Percentiles rank a stretch among this genome's conserved stretches.
phyloP scores from a whole-genome alignment of 92 coral and sea anemone genomes.

The Actinostola sp. region DNA sequence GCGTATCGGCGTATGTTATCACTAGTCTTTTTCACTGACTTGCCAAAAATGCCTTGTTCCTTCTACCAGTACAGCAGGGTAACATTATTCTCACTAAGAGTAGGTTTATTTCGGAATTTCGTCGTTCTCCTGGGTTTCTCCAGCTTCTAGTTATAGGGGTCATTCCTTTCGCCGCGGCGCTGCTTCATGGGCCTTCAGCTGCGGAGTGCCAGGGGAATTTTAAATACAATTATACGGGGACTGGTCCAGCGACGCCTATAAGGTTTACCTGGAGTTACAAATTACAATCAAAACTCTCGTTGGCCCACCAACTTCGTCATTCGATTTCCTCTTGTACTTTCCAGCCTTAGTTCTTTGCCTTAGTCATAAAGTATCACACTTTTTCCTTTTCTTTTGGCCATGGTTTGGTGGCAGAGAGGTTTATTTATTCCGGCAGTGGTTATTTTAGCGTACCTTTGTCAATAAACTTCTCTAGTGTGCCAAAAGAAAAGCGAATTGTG shows the following conservation, averaged over 20 bases:
- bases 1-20: constrained; percentile 31
- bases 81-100: too few species aligned
- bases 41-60: constrained; percentile 10
- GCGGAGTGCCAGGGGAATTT: constrained; percentile 35
- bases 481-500: too few species aligned
- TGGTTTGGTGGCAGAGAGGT: constrained; percentile 21
- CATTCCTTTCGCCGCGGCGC: constrained; percentile 33
- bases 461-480: too few species aligned
- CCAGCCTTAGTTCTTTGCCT: background rate
- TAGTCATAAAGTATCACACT: too few species aligned
- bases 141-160: too few species aligned
- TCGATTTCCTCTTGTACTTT: background rate
- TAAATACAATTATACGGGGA: constrained; percentile 35
- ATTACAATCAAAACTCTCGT: constrained; percentile 19
- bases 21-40: constrained; percentile 19
- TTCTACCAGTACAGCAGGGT: too few species aligned
- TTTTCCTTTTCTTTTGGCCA: constrained; percentile 2
- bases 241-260: too few species aligned
- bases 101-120: too few species aligned
- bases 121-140: too few species aligned
- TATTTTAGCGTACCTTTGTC: too few species aligned
- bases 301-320: too few species aligned
- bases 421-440: too few species aligned
- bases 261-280: constrained; percentile 27
- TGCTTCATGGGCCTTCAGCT: constrained; percentile 10